Evolutionary conservation across 2,797 vertebrate species (phyloP).

Genomic region (Phaenicophaeus curvirostris): DNA sequence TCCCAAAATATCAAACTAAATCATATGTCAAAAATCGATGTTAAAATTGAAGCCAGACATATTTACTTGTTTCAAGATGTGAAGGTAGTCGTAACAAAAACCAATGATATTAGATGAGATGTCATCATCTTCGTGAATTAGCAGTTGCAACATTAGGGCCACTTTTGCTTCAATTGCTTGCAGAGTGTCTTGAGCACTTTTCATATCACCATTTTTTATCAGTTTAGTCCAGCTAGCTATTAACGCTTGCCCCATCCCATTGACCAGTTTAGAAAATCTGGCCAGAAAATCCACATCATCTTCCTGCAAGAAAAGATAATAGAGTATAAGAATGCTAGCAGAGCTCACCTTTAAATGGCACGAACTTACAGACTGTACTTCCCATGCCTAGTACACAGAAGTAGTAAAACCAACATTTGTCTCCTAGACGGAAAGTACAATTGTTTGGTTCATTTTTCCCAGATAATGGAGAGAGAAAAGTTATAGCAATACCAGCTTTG

Average conservation of each 20-base stretch:
- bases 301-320: slow-evolving; percentile 79
- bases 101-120: slow-evolving; percentile 95
- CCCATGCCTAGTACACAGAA: neutral
- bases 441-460: neutral
- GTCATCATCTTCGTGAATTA: slow-evolving; percentile 95
- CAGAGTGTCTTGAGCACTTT: slow-evolving; percentile 87
- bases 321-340: neutral
- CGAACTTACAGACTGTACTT: neutral
- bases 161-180: slow-evolving; percentile 92
- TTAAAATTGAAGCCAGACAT: neutral
- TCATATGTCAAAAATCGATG: neutral
- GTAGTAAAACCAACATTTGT: neutral
- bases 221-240: slow-evolving; percentile 96
- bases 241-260: slow-evolving; percentile 97
- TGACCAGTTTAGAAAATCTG: slow-evolving; percentile 95
- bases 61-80: slow-evolving; percentile 94
- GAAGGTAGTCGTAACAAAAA: slow-evolving; percentile 98
- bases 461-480: neutral
- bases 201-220: slow-evolving; percentile 85
- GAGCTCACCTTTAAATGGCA: neutral
- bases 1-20: neutral
- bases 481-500: neutral
- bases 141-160: slow-evolving; percentile 89
- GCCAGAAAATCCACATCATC: slow-evolving; percentile 98
- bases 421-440: neutral